These are phyloP conservation scores for Dorcus parallelipipedus DNA, from an alignment of 2,888 invertebrate genomes.

Conservation along the genomic window DNA sequence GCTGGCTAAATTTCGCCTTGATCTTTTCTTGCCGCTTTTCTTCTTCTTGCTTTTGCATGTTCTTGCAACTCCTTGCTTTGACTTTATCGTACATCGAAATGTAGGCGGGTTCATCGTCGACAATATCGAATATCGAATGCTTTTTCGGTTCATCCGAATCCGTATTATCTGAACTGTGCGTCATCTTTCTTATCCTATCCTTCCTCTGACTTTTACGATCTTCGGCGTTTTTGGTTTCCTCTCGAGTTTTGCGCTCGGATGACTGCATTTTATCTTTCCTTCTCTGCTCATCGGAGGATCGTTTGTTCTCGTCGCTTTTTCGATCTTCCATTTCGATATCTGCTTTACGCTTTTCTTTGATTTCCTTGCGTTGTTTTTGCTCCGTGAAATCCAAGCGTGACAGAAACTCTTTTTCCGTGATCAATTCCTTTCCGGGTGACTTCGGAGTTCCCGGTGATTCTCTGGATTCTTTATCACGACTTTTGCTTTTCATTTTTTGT, in stretches of 20 bases:
- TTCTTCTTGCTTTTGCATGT: conserved; percentile 89
- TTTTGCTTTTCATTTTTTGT: conserved; percentile 40
- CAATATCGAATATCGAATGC: conserved; percentile 88
- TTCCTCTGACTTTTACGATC: conserved; percentile 34
- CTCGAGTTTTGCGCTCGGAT: conserved; percentile 16
- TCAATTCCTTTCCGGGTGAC: conserved; percentile 27
- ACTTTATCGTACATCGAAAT: conserved; percentile 98
- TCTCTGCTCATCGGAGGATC: conserved; percentile 28
- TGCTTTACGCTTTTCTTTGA: conserved; percentile 53
- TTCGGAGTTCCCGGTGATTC: conserved; percentile 35
- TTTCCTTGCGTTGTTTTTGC: conserved; percentile 56
- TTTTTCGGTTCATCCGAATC: conserved; percentile 83
- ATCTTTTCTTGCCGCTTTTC: conserved; percentile 82
- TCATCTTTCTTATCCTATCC: conserved; percentile 43
- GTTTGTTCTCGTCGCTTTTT: conserved; percentile 9
- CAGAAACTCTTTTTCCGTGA: conserved; percentile 58
- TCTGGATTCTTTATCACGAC: conserved; percentile 40
- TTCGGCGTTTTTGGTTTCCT: conserved; percentile 28
- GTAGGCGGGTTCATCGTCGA: conserved; percentile 84
- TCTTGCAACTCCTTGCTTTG: conserved; percentile 89
- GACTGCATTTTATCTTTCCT: conserved; percentile 3
- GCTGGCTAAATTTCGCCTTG: conserved; percentile 83
- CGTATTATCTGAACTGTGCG: conserved; percentile 63
- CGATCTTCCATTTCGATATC: conserved; percentile 51
- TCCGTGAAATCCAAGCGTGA: conserved; percentile 59